Evolutionary conservation across 2,888 invertebrate species (phyloP).

Genomic region (Pelosia muscerda): DNA sequence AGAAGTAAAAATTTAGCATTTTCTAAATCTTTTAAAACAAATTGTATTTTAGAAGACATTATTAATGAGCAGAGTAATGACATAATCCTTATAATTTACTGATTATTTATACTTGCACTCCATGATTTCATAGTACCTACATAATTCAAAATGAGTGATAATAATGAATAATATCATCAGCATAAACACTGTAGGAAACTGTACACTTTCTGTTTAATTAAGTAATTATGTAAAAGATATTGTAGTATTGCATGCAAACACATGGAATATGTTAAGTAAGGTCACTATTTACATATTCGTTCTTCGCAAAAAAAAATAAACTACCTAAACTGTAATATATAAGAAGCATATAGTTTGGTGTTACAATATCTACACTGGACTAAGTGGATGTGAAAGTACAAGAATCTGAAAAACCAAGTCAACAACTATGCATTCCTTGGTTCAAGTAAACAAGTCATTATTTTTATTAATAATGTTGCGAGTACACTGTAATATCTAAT

Average conservation of each 20-base stretch:
- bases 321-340: not conserved
- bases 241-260: not conserved
- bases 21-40: not conserved
- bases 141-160: too few relatives aligned
- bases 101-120: too few relatives aligned
- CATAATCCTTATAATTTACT: slow-evolving; percentile 1
- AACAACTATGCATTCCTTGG: slow-evolving; percentile 14
- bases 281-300: too few relatives aligned
- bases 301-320: not conserved
- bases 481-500: slow-evolving; percentile 69
- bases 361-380: not conserved
- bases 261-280: not conserved
- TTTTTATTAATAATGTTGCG: slow-evolving; percentile 44
- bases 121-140: too few relatives aligned
- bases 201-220: not conserved
- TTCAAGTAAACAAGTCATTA: slow-evolving; percentile 18
- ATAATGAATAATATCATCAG: not conserved
- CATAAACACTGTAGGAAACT: too few relatives aligned
- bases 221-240: not conserved
- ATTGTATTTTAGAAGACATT: not conserved
- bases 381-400: slow-evolving; percentile 31
- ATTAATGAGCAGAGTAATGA: not conserved
- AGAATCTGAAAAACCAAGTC: slow-evolving; percentile 35
- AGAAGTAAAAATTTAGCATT: not conserved
- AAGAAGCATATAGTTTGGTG: not conserved